Base-by-base conservation (phyloP, 1,140 invertebrate genomes). In the Matsumurasca onukii region DNA sequence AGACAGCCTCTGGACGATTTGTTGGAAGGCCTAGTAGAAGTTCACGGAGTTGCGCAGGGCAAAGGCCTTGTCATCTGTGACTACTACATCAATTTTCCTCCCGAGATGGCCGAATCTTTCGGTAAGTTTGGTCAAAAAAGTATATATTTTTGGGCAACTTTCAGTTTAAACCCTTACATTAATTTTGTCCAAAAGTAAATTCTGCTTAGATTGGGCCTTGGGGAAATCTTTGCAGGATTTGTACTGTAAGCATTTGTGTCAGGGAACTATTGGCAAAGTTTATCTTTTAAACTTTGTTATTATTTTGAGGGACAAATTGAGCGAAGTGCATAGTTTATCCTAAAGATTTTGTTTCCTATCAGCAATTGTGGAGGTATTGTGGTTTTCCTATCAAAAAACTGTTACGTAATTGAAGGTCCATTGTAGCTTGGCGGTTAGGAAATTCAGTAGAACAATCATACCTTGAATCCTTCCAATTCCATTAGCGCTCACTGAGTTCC, bases 41-140 rank as follows among this genome's bases (percentile, higher is more conserved):
- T 76, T 3, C 72, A 71, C 31, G 73, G 73, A 15, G 70, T 69
- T 25, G 72, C 67, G 1, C 73, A 75, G 70, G 73, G 73, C 12
- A 73, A 73, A 51, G 74, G 69, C 30, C 25, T 73, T 15, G 48
- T 75, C 9, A 3, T 73, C 12, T 71, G 69, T 34, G 72, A 75
- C 49, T 39, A 29, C 34, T 72, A 59, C 30, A 75, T 70, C 15
- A 68, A 57, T 13, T 72, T 75, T 61, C 72, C 72, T 25, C 71
- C 70, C 31, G 57, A 57, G 22, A 62, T 73, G 25, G 48, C 62
- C 13, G 55, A 31, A 12, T 52, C 29, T 13, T 75, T 75, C 69
- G 73, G 74, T 73, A 69, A 71, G 34, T 39, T 17, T 39, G 34
- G 34, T 39, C 17, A 39, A 39, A 39, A 39, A 9, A 17, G 34